Evolutionary conservation across 2,113 vertebrate genomes (phyloP).

Genomic region (Sus scrofa): T2T-Sscrofa CM000816.6:80219001-80219500

Average conservation of each 20-base stretch:
- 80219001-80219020: background rate
- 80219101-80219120: too few relatives aligned
- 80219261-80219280: background rate
- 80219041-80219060: too few relatives aligned
- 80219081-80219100: too few relatives aligned
- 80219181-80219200: too few relatives aligned
- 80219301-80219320: background rate
- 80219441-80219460: background rate
- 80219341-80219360: background rate
- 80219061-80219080: too few relatives aligned
- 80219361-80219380: background rate
- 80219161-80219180: too few relatives aligned
- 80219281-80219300: background rate
- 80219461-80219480: background rate
- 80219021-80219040: background rate
- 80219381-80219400: background rate
- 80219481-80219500: conserved; percentile 22
- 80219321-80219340: background rate
- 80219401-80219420: background rate
- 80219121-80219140: too few relatives aligned
- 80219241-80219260: background rate
- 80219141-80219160: too few relatives aligned
- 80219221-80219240: too few relatives aligned
- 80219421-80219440: background rate
- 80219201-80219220: too few relatives aligned